Evolutionary conservation across 2,113 vertebrate genomes (phyloP).

Genomic region (Xiphorhynchus elegans): DNA sequence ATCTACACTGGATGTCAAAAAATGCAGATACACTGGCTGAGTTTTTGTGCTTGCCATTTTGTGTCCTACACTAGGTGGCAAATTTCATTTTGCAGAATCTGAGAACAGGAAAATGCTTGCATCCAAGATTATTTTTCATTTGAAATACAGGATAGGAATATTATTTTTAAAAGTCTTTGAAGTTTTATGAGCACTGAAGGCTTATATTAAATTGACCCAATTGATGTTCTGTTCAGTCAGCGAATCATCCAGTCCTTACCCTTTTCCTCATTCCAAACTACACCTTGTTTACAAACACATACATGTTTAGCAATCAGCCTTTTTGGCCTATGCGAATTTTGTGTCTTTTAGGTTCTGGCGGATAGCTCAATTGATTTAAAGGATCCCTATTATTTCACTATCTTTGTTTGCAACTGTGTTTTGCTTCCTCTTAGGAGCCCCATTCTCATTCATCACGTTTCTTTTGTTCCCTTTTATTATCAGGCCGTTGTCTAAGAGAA

Average conservation of each 20-base stretch:
- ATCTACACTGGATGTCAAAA: neutral
- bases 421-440: neutral
- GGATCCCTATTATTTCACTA: neutral
- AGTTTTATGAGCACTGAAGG: neutral
- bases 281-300: neutral
- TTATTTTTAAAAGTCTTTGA: neutral
- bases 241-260: neutral
- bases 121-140: neutral
- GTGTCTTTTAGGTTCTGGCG: neutral
- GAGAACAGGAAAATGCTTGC: neutral
- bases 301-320: neutral
- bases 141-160: neutral
- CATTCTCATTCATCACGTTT: slow-evolving; percentile 46
- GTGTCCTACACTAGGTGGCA: neutral
- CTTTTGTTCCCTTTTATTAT: slow-evolving; percentile 47
- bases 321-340: neutral
- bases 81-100: neutral
- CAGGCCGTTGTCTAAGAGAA: neutral
- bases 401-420: slow-evolving; percentile 14
- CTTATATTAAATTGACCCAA: neutral
- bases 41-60: neutral
- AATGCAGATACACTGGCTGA: neutral
- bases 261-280: neutral
- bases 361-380: neutral
- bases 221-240: neutral